A percentile compares a stretch with the other conserved stretches of the same genome.
phyloP scores from a whole-genome alignment of 1,140 invertebrate genomes.

The Marisa cornuarietis region DNA sequence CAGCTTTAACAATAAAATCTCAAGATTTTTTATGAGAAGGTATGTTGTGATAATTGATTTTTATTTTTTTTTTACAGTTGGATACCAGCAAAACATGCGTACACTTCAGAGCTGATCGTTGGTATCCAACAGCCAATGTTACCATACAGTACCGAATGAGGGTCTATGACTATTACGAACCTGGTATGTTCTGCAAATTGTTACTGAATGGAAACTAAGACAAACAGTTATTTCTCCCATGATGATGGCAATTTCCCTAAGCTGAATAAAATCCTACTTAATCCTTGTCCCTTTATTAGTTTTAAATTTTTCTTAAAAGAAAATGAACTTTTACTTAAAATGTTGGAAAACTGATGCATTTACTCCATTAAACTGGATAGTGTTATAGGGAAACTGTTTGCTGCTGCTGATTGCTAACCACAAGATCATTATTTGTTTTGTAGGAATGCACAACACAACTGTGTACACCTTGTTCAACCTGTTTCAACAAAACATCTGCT shows the following conservation, averaged over 20 bases:
- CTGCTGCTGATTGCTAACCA: too few species aligned
- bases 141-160: slow-evolving; percentile 88
- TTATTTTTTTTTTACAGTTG: slow-evolving; percentile 41
- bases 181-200: slow-evolving; percentile 73
- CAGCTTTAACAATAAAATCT: too few species aligned
- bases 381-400: too few species aligned
- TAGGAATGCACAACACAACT: slow-evolving; percentile 93
- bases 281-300: not conserved
- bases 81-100: slow-evolving; percentile 78
- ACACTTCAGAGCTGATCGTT: slow-evolving; percentile 90
- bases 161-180: slow-evolving; percentile 96
- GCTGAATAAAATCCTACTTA: too few species aligned
- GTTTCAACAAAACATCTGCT: slow-evolving; percentile 92
- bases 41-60: not conserved
- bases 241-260: too few species aligned
- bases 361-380: too few species aligned
- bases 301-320: too few species aligned
- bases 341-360: too few species aligned
- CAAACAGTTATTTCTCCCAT: too few species aligned
- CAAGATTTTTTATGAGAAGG: too few species aligned
- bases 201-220: too few species aligned
- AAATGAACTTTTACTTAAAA: too few species aligned
- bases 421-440: slow-evolving; percentile 14
- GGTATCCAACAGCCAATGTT: slow-evolving; percentile 97
- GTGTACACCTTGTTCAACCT: slow-evolving; percentile 90